phyloP scores from a whole-genome alignment of 23 tunicate genomes.

The Corella eumyota region DNA sequence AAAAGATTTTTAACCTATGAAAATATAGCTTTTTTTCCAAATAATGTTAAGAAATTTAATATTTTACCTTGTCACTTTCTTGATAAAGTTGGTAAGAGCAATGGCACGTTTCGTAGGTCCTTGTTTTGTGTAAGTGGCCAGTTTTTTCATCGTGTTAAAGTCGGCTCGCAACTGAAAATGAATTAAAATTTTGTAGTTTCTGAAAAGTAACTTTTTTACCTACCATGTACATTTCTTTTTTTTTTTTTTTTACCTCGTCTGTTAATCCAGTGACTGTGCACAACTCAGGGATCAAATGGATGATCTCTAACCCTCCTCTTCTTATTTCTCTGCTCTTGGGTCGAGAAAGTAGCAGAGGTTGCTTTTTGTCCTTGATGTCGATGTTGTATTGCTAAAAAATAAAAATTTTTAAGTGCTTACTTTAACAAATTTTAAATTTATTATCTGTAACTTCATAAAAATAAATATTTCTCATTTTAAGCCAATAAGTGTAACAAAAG shows the following conservation, averaged over 20 bases:
- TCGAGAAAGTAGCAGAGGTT: conserved; percentile 77
- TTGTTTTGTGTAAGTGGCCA: conserved; percentile 88
- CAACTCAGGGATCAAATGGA: conserved; percentile 87
- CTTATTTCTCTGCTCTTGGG: conserved; percentile 75
- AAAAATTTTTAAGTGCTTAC: background rate
- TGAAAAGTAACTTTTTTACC: background rate
- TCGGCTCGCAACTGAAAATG: conserved; percentile 71
- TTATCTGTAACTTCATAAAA: background rate
- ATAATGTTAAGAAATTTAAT: background rate
- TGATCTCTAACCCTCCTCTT: conserved; percentile 43
- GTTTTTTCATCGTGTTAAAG: conserved; percentile 66
- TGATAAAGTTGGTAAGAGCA: conserved; percentile 39
- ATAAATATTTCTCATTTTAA: conserved; percentile 1
- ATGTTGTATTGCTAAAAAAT: conserved; percentile 77
- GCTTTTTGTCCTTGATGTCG: conserved; percentile 32
- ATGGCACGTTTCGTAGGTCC: conserved; percentile 43
- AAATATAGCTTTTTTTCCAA: too few species aligned
- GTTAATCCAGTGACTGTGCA: conserved; percentile 90
- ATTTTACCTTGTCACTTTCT: conserved; percentile 33
- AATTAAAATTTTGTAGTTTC: background rate
- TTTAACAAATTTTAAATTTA: background rate
- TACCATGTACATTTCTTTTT: background rate
- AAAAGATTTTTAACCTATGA: too few species aligned
- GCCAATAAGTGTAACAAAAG: background rate
- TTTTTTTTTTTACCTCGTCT: conserved; percentile 50